These are phyloP conservation scores for Lepeophtheirus nordmannii DNA, from an alignment of 2,888 invertebrate genomes.

Conservation along the genomic window DNA sequence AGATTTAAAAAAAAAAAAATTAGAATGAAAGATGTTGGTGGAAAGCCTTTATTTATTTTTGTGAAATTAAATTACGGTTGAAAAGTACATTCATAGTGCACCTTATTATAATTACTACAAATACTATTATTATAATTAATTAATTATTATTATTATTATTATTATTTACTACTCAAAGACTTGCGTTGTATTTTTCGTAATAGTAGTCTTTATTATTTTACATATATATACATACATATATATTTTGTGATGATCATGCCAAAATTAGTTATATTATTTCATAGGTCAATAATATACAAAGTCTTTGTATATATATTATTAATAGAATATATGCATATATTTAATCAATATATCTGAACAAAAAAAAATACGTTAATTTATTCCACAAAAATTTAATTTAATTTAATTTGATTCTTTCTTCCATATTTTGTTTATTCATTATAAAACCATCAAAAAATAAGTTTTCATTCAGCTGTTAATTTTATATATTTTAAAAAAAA, in stretches of 20 bases:
- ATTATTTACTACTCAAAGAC: background rate
- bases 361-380: background rate
- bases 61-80: too few relatives aligned
- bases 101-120: too few relatives aligned
- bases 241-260: constrained; percentile 4
- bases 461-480: constrained; percentile 4
- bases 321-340: background rate
- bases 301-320: background rate
- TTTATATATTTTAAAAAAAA: too few relatives aligned
- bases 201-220: background rate
- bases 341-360: background rate
- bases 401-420: background rate
- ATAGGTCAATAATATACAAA: background rate
- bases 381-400: background rate
- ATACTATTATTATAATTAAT: background rate
- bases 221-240: background rate
- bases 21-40: background rate
- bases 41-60: too few relatives aligned
- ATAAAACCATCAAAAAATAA: background rate
- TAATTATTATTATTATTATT: background rate
- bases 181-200: background rate
- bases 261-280: background rate
- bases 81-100: too few relatives aligned
- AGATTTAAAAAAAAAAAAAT: background rate
- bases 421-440: too few relatives aligned